These are phyloP conservation scores for Terrapene triunguis DNA, from an alignment of 2,113 vertebrate genomes.

Conservation along the genomic window DNA sequence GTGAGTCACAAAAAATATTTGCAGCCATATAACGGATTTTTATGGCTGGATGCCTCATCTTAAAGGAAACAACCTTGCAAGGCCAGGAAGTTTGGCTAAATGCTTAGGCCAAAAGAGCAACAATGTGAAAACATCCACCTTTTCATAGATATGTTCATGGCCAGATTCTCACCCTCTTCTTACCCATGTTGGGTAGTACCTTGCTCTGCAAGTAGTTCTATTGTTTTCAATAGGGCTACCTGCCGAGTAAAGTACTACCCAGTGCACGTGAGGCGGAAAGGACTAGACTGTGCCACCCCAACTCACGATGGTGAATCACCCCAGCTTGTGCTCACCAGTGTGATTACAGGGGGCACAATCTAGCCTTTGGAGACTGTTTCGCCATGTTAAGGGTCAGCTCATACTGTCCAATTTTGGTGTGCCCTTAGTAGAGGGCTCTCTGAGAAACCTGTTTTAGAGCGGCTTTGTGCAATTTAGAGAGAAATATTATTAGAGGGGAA, in stretches of 20 bases:
- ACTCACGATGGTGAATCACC: background rate
- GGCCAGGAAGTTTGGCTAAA: background rate
- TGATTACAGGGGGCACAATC: accelerated
- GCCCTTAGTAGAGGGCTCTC: background rate
- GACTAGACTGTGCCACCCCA: background rate
- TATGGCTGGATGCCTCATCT: background rate
- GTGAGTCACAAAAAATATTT: background rate
- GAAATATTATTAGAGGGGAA: background rate
- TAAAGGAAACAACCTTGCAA: background rate
- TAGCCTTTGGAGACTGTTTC: background rate
- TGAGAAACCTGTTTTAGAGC: background rate
- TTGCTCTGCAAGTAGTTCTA: no score
- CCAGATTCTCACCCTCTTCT: accelerated
- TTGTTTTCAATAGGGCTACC: background rate
- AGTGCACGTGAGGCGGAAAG: no score
- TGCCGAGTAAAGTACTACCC: background rate
- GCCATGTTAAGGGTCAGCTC: background rate
- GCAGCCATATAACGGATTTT: background rate
- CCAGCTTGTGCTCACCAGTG: background rate
- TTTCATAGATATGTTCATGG: background rate
- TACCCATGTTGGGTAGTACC: no score
- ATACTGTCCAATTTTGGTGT: background rate
- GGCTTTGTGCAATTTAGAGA: background rate
- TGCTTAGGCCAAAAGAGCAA: no score
- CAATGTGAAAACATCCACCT: no score